Evolutionary conservation across 2,113 vertebrate genomes (phyloP).

Genomic region (Albula goreensis): DNA sequence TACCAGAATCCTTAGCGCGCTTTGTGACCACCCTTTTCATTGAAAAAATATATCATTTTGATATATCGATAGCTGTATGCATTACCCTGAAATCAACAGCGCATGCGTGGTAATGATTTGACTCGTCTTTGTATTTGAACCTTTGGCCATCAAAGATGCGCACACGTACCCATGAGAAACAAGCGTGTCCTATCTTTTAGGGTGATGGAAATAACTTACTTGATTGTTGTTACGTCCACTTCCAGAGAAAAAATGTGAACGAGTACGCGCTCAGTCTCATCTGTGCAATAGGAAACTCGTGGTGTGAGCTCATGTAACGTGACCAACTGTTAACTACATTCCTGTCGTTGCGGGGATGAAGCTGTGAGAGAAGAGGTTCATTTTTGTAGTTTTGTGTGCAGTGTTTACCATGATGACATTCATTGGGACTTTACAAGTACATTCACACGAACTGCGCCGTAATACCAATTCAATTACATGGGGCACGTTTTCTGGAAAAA

Average conservation of each 20-base stretch:
- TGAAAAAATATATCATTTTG: neutral
- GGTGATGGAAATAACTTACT: neutral
- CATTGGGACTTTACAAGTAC: no score
- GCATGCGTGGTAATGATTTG: neutral
- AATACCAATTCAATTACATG: no score
- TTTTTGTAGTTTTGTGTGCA: neutral
- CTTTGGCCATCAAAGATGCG: neutral
- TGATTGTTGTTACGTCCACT: neutral
- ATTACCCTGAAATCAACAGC: neutral
- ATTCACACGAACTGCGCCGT: no score
- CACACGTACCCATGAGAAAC: no score
- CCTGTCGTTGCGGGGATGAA: neutral
- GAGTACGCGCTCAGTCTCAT: neutral
- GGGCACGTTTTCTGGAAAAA: no score
- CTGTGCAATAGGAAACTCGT: neutral
- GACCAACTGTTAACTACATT: neutral
- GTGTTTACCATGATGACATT: no score
- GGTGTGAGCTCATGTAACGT: neutral
- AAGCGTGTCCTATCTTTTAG: neutral
- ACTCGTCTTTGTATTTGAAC: neutral
- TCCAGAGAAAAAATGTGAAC: neutral
- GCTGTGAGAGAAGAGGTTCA: neutral
- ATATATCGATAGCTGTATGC: neutral
- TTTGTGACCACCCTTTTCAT: neutral
- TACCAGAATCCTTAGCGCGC: neutral